A percentile compares a stretch with the other conserved stretches of the same genome.
These are phyloP conservation scores for Cryptoblepharus egeriae DNA, from an alignment of 2,797 vertebrate species.

Conservation along the genomic window DNA sequence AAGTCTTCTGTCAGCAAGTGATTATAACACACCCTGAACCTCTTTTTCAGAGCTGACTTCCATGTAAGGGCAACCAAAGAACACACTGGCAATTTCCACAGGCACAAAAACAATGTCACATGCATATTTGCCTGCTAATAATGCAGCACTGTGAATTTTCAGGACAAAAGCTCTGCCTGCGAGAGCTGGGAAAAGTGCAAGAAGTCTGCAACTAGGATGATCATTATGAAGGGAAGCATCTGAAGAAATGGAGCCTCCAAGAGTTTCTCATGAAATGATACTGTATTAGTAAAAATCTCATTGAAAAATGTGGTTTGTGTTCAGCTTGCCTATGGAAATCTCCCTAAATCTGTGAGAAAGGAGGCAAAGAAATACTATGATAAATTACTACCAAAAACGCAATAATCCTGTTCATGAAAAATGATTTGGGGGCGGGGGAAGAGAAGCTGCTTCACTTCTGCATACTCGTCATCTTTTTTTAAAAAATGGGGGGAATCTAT, in stretches of 20 bases:
- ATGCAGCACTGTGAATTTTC: not conserved
- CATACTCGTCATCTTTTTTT: not conserved
- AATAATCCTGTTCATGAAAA: not conserved
- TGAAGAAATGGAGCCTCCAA: too few relatives aligned
- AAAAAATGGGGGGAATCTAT: not conserved
- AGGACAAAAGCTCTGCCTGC: not conserved
- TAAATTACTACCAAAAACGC: too few relatives aligned
- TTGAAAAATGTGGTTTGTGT: too few relatives aligned
- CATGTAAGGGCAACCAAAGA: conserved; percentile 1
- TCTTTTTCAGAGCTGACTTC: not conserved
- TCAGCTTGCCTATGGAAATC: too few relatives aligned
- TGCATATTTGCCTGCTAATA: not conserved
- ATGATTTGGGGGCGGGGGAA: not conserved
- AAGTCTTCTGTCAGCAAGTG: conserved; percentile 19
- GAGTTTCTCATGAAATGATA: too few relatives aligned
- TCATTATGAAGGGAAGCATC: too few relatives aligned
- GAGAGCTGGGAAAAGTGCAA: too few relatives aligned
- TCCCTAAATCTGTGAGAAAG: too few relatives aligned
- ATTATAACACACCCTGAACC: not conserved
- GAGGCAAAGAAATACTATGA: too few relatives aligned
- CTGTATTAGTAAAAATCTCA: too few relatives aligned
- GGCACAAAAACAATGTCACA: not conserved
- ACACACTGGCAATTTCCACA: not conserved
- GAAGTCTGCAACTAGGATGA: too few relatives aligned
- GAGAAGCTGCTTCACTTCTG: not conserved